Percentiles rank a stretch among this genome's conserved stretches.
Evolutionary conservation across 1,140 invertebrate genomes (phyloP).

Genomic region (Campoletis sonorensis): DNA sequence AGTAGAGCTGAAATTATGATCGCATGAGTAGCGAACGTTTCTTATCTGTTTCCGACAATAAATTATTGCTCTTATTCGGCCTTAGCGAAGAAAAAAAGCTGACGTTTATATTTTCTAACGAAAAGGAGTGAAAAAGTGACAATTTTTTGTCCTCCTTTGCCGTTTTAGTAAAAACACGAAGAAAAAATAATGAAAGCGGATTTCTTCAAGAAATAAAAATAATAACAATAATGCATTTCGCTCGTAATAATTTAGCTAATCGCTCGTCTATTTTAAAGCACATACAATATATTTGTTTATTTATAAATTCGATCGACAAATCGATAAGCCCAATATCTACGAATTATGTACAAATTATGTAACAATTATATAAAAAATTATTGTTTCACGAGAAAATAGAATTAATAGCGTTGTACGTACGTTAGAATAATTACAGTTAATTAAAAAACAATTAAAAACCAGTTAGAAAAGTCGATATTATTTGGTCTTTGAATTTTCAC

Average conservation of each 20-base stretch:
- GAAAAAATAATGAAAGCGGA: background rate
- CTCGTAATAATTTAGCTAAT: background rate
- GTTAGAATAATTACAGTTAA: background rate
- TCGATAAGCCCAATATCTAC: constrained; percentile 14
- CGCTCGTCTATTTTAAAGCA: background rate
- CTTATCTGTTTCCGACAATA: background rate
- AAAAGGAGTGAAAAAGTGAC: background rate
- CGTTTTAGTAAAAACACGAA: background rate
- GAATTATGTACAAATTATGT: constrained; percentile 48
- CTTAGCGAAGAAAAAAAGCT: background rate
- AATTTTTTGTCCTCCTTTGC: background rate
- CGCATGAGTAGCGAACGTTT: background rate
- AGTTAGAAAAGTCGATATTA: background rate
- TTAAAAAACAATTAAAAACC: background rate
- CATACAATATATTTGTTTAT: too few species aligned
- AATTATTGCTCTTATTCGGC: background rate
- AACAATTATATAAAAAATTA: constrained; percentile 35
- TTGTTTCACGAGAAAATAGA: background rate
- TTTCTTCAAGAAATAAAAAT: too few species aligned
- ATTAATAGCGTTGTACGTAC: background rate
- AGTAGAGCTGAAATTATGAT: background rate
- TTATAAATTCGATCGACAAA: too few species aligned
- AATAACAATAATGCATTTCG: background rate
- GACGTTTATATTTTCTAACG: background rate
- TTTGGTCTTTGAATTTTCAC: background rate